A percentile compares a stretch with the other conserved stretches of the same genome.
Evolutionary conservation across 2,113 vertebrate species (phyloP).

Genomic region (Plecturocebus donacophilus): DNA sequence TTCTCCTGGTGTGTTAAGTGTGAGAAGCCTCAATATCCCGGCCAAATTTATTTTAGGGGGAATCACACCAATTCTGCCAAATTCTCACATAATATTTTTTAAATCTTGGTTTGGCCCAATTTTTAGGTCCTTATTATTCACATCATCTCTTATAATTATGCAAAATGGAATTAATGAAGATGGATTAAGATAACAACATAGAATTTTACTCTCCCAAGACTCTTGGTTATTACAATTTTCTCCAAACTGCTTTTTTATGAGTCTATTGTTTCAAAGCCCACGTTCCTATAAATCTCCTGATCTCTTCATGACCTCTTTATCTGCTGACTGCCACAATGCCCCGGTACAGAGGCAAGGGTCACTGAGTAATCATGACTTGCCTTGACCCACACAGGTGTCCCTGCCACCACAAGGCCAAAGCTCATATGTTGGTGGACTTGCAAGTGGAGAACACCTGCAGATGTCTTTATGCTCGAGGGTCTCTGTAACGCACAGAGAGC

Average conservation of each 20-base stretch:
- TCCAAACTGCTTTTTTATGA: background rate
- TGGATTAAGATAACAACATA: background rate
- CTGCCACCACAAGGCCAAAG: background rate
- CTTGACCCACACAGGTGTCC: rapidly evolving
- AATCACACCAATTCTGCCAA: background rate
- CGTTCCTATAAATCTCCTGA: background rate
- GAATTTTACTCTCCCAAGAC: background rate
- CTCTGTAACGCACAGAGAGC: background rate
- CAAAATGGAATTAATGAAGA: background rate
- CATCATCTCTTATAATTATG: background rate
- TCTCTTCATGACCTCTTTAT: background rate
- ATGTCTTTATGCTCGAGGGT: background rate
- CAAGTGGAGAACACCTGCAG: background rate
- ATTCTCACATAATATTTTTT: background rate
- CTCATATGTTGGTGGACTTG: background rate
- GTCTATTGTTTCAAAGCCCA: background rate
- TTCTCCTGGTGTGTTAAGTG: too few species aligned
- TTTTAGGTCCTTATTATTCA: background rate
- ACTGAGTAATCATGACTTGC: too few species aligned
- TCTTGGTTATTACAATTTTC: background rate
- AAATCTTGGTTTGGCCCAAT: background rate
- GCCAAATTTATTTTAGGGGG: too few species aligned
- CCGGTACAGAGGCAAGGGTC: too few species aligned
- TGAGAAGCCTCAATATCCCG: background rate
- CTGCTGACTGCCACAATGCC: background rate